Base-by-base conservation (phyloP, 2,888 invertebrate genomes). In the Epicampocera succincta region DNA sequence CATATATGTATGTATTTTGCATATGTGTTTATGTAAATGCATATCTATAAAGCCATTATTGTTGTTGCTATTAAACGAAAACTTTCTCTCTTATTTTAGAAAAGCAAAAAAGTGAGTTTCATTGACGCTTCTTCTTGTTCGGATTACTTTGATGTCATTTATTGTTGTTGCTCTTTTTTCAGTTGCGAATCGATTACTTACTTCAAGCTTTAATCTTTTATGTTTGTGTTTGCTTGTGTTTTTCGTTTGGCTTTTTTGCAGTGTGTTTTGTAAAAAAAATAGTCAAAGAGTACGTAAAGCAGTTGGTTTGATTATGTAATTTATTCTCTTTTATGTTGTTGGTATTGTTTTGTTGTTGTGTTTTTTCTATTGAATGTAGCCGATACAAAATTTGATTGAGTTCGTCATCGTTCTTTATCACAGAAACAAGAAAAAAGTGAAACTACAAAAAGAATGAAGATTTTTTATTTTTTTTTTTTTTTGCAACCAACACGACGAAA, bases 281-380 rank as follows among this genome's bases (percentile, higher is more conserved):
- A 44, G 15, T 78, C 52, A 40, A 73, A 73, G 66, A 56, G 72
- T 72, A 56, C 40, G 29, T 50, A 50, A 44, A 72, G 56, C 46
- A 66, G 72, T 76, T 72, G 50, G 63, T 69, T 75, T 74, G 75
- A 75, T 75, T 80, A 75, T 80, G 69, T 80, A 74, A 71, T 80
- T 69, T 80, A 66, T 65, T 72, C 71, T 69, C 69, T 74, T 80
- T 54, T 61, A 29, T 46, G 8, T 58, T 66, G 44, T 58, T 66
- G 44, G 61, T 74, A 17, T 88, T 88, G 88, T 86, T 60, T 40
- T 33, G 33, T 56, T 61, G 33, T 46, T 61, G 25, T 60, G 65
- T 77, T 48, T 46, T 63, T 66, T 33, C 61, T 75, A 88, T 88
- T 86, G 87, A 85, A 86, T 87, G 87, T 88, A 87, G 86, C 88